Evolutionary conservation across 2,113 vertebrate genomes (phyloP), one percentile per base, ranked within the genome.

Genomic region (Rhea americana): DNA sequence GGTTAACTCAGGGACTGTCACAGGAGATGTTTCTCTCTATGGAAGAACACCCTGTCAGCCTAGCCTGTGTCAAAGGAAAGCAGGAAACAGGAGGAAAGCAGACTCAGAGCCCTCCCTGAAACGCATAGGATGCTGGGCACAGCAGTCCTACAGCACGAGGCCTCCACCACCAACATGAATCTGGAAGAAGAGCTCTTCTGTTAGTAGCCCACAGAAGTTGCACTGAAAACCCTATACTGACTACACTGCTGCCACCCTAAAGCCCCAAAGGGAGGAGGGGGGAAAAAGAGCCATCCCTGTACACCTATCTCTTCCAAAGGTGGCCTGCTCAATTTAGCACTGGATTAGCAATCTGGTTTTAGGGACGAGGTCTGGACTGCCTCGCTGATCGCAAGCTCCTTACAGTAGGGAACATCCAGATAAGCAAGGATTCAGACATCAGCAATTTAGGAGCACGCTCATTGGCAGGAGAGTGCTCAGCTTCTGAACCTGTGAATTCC

Each of bases 151-250:
- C 65, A 14, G 5, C 19, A 65, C 53, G 50, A 58, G 55, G 50
- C 74, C 65, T 73, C 70, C 26, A 11, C 53, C 75, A 28, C n/a
- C 56, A 51, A 18, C 0, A 50, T 0, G 1, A 41, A 66, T 0
- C 1, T 5, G 15, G 32, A 61, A 56, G 47, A 45, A 59, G 30
- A 56, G 47, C 65, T 73, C 70, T 48, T 13, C 71, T 10, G 5
- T 9, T 45, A 45, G 25, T 47, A 35, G 8, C 71, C 63, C 1
- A 0, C 41, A 48, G 63, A 20, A 2, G 0, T 5, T 7, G 24
- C 20, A 6, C 62, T 2, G 35, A 71, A 71, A 63, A 28, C 74
- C 61, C 22, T 1, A 30, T 21, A 6, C 58, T 32, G 11, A 7
- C 43, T 7, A 13, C 1, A 1, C 37, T 37, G 53, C 81, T 20